Evolutionary conservation across 1,140 invertebrate genomes (phyloP).

Genomic region (Philotrypesis tridentata): DNA sequence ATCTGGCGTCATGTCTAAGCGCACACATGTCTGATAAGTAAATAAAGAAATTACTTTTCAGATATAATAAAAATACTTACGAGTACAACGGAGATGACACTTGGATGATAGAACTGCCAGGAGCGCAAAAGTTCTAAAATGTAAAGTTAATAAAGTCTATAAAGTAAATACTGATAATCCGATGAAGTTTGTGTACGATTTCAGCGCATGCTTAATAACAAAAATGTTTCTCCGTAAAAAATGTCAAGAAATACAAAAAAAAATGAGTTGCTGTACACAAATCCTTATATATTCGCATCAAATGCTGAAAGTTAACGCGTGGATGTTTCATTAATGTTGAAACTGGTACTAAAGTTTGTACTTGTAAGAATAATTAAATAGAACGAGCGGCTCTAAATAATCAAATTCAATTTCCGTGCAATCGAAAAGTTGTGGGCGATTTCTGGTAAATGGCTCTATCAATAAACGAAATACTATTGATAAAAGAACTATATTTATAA

Average conservation of each 20-base stretch:
- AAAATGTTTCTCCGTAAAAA: conserved; percentile 11
- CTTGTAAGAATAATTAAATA: neutral
- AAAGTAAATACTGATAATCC: conserved; percentile 25
- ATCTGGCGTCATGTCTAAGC: conserved; percentile 50
- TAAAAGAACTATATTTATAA: neutral
- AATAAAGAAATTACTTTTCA: conserved; percentile 34
- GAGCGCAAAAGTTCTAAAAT: conserved; percentile 61
- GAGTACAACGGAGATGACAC: conserved; percentile 16
- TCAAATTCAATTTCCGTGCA: neutral
- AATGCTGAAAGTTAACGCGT: conserved; percentile 9
- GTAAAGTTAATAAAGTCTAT: conserved; percentile 31
- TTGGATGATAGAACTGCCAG: conserved; percentile 57
- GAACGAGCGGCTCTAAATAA: neutral
- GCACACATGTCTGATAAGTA: conserved; percentile 48
- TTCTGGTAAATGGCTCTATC: neutral
- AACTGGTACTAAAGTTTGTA: neutral
- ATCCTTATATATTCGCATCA: neutral
- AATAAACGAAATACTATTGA: neutral
- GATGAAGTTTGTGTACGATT: conserved; percentile 23
- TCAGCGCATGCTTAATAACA: neutral
- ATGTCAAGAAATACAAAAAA: neutral
- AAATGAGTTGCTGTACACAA: conserved; percentile 5
- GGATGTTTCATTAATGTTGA: conserved; percentile 23
- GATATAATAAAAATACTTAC: conserved; percentile 21
- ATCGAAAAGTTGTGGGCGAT: neutral